Evolutionary conservation across 2,888 invertebrate genomes (phyloP), one percentile per base, ranked within the genome.

Genomic region (Cephonodes hylas): DNA sequence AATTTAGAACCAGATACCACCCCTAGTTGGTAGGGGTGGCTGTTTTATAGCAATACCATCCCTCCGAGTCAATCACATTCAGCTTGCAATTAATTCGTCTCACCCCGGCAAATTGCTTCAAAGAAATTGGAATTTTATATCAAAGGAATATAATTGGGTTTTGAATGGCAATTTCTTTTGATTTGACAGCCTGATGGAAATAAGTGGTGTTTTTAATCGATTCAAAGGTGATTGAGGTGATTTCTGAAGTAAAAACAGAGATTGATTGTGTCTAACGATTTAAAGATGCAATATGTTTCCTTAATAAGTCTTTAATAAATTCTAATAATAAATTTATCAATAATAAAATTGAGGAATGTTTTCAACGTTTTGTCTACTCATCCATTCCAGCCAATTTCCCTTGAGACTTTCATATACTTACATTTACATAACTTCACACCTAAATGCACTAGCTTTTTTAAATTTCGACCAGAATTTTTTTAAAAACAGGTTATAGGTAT

Each of bases 21-120:
- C 20, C 22, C 38, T 4, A 13, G n/a, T n/a, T n/a, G n/a, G 10
- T 45, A 45, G 22, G 45, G 45, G 20, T 10, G 23, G 20, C 6
- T 15, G 31, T 10, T n/a, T 8, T 38, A 38, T 5, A 1, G 10
- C 27, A 15, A 10, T 18, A 27, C 31, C 53, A 20, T 53, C 27
- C 18, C 53, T 7, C 38, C 13, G 38, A 53, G 53, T 22, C 18
- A 46, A 45, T 59, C 31, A 34, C 3, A 59, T 22, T 34, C 45
- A 38, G 46, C 10, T 46, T 59, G 45, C 45, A 59, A 59, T 59
- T 46, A 59, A 31, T 46, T 59, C 15, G 46, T 31, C 46, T 59
- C 22, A 38, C 38, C 59, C 31, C 27, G 15, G 53, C 53, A 53
- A 53, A 53, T 53, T 53, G 53, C 27, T 53, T 31, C 31, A 31